These are phyloP conservation scores for Leptura quadrifasciata DNA, from an alignment of 2,888 invertebrate species.

Conservation along the genomic window DNA sequence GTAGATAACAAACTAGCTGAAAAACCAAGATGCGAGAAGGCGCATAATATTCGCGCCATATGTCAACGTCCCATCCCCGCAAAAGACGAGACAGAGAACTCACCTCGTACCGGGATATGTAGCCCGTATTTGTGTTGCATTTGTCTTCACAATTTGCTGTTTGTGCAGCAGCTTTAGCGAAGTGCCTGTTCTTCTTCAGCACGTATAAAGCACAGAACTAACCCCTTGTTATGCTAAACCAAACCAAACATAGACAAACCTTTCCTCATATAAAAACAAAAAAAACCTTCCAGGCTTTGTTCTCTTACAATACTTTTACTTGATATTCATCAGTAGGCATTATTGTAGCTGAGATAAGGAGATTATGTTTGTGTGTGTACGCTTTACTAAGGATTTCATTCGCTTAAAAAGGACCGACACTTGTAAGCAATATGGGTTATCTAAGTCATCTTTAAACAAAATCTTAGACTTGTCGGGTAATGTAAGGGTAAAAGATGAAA, in stretches of 20 bases:
- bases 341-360: not conserved
- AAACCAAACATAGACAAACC: conserved; percentile 60
- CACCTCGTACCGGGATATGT: conserved; percentile 61
- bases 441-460: not conserved
- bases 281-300: conserved; percentile 43
- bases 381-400: not conserved
- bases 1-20: not conserved
- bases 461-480: too few species aligned
- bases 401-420: not conserved
- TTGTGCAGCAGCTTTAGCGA: conserved; percentile 65
- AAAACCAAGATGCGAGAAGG: not conserved
- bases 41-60: conserved; percentile 13
- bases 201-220: conserved; percentile 55
- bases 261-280: conserved; percentile 46
- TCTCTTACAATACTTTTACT: conserved; percentile 35
- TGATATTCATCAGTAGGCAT: conserved; percentile 17
- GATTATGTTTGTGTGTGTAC: not conserved
- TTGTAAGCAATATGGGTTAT: not conserved
- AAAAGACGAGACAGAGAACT: conserved; percentile 21
- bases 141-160: conserved; percentile 65
- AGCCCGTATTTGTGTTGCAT: conserved; percentile 66
- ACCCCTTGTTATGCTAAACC: conserved; percentile 63
- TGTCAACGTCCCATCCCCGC: conserved; percentile 17
- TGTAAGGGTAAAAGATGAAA: too few species aligned
- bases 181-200: conserved; percentile 56